Percentiles rank a stretch among this genome's conserved stretches.
Evolutionary conservation across 2,113 vertebrate species (phyloP).

Genomic region (Grantiella picta): DNA sequence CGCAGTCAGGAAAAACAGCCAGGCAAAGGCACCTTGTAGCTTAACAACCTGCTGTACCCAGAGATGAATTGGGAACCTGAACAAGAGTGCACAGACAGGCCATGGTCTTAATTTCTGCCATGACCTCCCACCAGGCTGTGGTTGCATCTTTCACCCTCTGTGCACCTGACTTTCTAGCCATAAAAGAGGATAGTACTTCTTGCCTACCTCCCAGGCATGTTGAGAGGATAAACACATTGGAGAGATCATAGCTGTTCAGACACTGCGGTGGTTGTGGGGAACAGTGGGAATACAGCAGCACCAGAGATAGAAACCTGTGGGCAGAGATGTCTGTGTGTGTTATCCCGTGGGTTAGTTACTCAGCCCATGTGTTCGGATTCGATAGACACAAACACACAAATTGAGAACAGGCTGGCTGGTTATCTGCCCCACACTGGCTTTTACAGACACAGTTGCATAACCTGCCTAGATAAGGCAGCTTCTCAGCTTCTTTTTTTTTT

Average conservation of each 20-base stretch:
- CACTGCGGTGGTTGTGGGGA: not conserved
- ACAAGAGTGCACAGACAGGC: rapidly evolving
- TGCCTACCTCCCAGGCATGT: not conserved
- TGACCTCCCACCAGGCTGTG: not conserved
- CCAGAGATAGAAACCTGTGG: conserved; percentile 54
- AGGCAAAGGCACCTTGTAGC: not conserved
- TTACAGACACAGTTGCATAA: not conserved
- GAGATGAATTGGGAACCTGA: not conserved
- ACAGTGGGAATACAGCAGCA: not conserved
- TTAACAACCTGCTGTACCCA: not conserved
- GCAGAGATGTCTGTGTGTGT: conserved; percentile 23
- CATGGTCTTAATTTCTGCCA: not conserved
- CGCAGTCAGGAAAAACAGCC: not conserved
- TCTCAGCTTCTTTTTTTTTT: not conserved
- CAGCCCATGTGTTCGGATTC: not conserved
- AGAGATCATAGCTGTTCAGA: not conserved
- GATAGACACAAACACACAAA: conserved; percentile 33
- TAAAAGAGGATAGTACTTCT: not conserved
- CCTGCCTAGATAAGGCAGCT: not conserved
- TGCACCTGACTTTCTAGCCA: not conserved
- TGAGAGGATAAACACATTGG: not conserved
- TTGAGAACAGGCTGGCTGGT: not conserved
- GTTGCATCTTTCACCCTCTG: not conserved
- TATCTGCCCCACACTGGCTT: conserved; percentile 12
- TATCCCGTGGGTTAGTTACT: conserved; percentile 9